Base-by-base conservation (phyloP, 2,113 vertebrate species). In the Pelodiscus sinensis region DNA sequence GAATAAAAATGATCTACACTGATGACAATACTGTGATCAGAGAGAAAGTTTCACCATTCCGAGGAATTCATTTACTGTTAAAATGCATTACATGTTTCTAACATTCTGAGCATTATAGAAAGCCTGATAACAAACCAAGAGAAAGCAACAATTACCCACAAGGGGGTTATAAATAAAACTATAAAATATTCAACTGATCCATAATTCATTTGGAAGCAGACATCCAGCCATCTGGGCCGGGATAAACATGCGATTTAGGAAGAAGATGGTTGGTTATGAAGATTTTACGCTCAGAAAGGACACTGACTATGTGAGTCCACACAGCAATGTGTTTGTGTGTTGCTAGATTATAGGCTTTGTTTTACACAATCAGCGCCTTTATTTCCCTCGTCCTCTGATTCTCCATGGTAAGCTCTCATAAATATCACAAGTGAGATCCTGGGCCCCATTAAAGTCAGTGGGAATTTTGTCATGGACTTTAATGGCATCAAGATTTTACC, bases 161-260 rank as follows among this genome's bases (percentile, higher is more conserved):
- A 60, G 78, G 92, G 82, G 96, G 65, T n/a, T 90, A 93, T 90
- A 96, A 97, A 92, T 87, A 95, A 97, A 94, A 85, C 58, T 60
- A 86, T 95, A 93, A 96, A 96, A 93, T 94, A 97, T 96, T 95
- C 84, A 94, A 75, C 85, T 96, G 89, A 96, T 97, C 83, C 94
- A 97, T 94, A 97, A 97, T 96, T 97, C 91, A 97, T 95, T 79
- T 82, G 82, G 73, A 85, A 96, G 88, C 95, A 97, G 95, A 95
- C 77, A 97, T 29, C 35, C 52, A 83, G n/a, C 90, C 93, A 97
- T 95, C 89, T 96, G 95, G 92, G 81, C 80, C 93, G 83, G 85
- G 81, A 82, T 97, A 80, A 94, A 96, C 81, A 94, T 92, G 80
- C 1, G 15, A 31, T 50, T 93, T 86, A 50, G 19, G 84, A 84